Evolutionary conservation across 2,113 vertebrate genomes (phyloP).

Genomic region (Camelus bactrianus): DNA sequence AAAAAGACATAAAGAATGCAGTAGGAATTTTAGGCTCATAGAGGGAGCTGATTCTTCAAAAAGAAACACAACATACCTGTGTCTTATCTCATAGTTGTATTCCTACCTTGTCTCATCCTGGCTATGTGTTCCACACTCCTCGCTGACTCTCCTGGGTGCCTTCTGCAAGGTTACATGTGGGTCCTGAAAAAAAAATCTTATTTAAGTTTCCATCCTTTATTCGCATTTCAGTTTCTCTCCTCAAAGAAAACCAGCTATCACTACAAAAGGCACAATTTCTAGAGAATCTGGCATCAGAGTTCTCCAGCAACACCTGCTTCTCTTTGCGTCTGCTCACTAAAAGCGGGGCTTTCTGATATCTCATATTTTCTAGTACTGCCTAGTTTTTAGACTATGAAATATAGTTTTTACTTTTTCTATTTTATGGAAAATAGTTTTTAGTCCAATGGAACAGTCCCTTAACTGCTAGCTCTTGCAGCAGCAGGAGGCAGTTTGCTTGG

Average conservation of each 20-base stretch:
- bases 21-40: neutral
- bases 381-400: neutral
- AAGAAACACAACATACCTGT: neutral
- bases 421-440: too few relatives aligned
- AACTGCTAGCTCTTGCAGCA: neutral
- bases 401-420: too few relatives aligned
- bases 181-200: neutral
- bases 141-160: neutral
- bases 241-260: neutral
- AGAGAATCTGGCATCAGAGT: neutral
- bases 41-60: neutral
- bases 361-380: neutral
- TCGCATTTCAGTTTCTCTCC: neutral
- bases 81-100: neutral
- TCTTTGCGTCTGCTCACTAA: neutral
- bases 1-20: neutral
- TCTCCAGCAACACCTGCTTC: neutral
- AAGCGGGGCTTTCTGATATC: neutral
- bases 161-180: neutral
- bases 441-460: neutral
- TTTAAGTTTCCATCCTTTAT: neutral
- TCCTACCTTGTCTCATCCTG: neutral
- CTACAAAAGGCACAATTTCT: neutral
- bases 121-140: neutral
- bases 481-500: neutral